Evolutionary conservation across 2,113 vertebrate genomes (phyloP).

Genomic region (Nestor notabilis): DNA sequence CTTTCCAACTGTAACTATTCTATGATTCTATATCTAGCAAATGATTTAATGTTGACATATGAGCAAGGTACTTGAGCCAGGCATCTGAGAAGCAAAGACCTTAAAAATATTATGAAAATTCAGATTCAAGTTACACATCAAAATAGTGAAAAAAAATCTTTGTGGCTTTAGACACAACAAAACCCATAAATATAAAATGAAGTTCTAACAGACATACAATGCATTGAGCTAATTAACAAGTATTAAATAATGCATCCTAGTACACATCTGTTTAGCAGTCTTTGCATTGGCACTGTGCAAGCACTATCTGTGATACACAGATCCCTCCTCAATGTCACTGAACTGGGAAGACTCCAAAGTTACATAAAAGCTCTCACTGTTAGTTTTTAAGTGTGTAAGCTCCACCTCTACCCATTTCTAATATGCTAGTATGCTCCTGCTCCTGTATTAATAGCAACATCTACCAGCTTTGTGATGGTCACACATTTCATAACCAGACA

Average conservation of each 20-base stretch:
- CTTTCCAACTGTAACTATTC: too few species aligned
- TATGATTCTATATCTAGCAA: too few species aligned
- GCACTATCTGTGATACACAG: not conserved
- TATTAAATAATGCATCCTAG: not conserved
- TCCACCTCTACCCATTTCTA: not conserved
- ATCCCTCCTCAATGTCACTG: not conserved
- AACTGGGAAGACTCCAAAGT: not conserved
- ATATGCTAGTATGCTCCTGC: not conserved
- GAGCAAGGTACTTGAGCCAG: not conserved
- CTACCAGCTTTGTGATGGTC: not conserved
- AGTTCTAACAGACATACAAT: not conserved
- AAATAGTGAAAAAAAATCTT: not conserved
- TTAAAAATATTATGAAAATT: not conserved
- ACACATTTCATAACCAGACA: not conserved
- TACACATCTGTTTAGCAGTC: not conserved
- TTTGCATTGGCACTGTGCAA: not conserved
- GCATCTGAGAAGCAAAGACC: not conserved
- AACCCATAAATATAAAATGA: not conserved
- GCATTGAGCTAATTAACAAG: not conserved
- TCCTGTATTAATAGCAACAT: not conserved
- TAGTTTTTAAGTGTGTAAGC: not conserved
- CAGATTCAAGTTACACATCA: not conserved
- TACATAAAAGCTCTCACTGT: not conserved
- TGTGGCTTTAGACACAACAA: not conserved
- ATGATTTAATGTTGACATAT: not conserved